Conservation (phyloP, 2,797 vertebrate genomes). For the Salarias fasciatus region DNA sequence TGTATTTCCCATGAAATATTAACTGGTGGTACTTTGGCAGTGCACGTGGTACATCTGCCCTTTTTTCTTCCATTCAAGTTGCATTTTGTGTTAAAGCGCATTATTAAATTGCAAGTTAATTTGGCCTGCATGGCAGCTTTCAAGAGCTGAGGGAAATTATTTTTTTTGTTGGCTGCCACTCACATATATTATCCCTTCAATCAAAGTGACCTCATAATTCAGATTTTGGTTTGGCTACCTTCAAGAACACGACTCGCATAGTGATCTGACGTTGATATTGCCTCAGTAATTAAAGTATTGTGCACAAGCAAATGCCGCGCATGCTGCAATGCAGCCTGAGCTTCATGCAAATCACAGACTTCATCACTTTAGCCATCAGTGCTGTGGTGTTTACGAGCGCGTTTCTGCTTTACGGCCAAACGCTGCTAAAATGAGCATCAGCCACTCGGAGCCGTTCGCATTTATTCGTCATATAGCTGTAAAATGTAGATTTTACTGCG, state of each 20-base stretch:
- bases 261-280: constrained; percentile 1
- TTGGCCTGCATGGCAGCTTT: neutral
- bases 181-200: neutral
- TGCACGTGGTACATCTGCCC: no score
- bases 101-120: neutral
- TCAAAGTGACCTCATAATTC: neutral
- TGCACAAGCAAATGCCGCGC: neutral
- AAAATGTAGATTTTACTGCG: neutral
- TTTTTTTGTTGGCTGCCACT: neutral
- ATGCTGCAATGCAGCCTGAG: neutral
- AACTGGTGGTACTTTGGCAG: no score
- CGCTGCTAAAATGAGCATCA: constrained; percentile 1
- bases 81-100: neutral
- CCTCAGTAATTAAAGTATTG: constrained; percentile 1
- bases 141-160: neutral
- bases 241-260: neutral
- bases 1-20: no score
- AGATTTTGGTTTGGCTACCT: neutral
- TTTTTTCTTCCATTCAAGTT: neutral
- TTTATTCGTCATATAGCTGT: neutral
- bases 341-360: neutral
- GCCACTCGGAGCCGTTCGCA: neutral
- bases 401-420: constrained; percentile 3
- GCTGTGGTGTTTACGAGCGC: neutral
- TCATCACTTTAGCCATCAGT: neutral